A percentile compares a stretch with the other conserved stretches of the same genome.
Conservation (phyloP, 2,888 invertebrate genomes). For the Ptilodon capucinus region DNA sequence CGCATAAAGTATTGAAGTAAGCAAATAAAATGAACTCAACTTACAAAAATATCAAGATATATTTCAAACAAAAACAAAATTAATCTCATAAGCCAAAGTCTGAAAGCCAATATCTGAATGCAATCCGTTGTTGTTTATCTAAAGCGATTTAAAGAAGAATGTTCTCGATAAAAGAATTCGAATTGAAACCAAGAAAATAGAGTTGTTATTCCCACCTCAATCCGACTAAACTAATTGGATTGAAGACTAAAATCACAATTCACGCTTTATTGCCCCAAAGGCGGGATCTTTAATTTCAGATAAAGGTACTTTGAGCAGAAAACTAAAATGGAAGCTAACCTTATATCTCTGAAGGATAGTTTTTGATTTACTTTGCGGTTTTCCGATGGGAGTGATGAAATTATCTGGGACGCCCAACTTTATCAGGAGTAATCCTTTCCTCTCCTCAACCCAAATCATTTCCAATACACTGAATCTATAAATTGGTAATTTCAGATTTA, state of each 20-base stretch:
- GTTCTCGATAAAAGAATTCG: not conserved
- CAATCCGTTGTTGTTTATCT: not conserved
- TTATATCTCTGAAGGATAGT: constrained; percentile 21
- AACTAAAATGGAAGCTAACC: constrained; percentile 8
- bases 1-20: too few species aligned
- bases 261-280: not conserved
- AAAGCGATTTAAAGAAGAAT: not conserved
- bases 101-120: too few species aligned
- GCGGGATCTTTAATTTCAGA: constrained; percentile 23
- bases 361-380: constrained; percentile 21
- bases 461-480: constrained; percentile 13
- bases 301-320: constrained; percentile 7
- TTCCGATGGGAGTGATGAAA: constrained; percentile 17
- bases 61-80: too few species aligned
- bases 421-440: constrained; percentile 13
- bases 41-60: too few species aligned
- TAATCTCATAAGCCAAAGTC: too few species aligned
- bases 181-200: constrained; percentile 11
- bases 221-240: not conserved
- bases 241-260: not conserved
- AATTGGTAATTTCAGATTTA: not conserved
- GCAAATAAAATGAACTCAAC: too few species aligned
- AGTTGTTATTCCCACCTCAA: not conserved
- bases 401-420: constrained; percentile 18
- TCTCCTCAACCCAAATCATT: constrained; percentile 19